Evolutionary conservation across 64 coral and sea anemone genomes (phyloP), one percentile per base, ranked within the genome.

Genomic region (Pachyseris speciosa): DNA sequence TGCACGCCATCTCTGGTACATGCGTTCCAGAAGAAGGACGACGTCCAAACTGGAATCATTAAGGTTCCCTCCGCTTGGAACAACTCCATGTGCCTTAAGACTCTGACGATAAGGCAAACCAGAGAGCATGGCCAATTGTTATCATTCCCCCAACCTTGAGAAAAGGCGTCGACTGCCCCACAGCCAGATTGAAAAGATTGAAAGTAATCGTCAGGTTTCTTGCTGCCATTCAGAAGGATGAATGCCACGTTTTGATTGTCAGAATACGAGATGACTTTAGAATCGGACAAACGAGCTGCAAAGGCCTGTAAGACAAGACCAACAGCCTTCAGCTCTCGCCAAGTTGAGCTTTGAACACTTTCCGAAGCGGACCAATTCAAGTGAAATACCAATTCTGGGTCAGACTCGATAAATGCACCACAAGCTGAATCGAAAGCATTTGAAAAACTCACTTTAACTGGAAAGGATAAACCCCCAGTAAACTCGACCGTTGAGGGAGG

Each of bases 11-110:
- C 86, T 26, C 34, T 38, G 5, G 48, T 61, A 15, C 34, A 64
- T 5, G 40, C n/a, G 36, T 36, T 89, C 86, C 86, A 89, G 66
- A 93, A 93, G 52, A 67, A 87, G 11, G 83, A 41, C 7, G 91
- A 72, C 16, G 20, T 37, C 91, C 83, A 93, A 9, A 51, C 20
- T 51, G 91, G 72, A 10, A 69, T 41, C 13, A 87, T 30, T 61
- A 87, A 20, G 1, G 84, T 70, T 53, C 84, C 83, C 16, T 38
- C 9, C 7, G 84, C 60, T 1, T 72, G 20, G 40, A 32, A 70
- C 42, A 59, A 61, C 26, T 71, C 48, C 68, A 92, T 86, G 57
- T 91, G 88, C n/a, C 5, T 72, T 9, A 92, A 22, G 52, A 48
- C 26, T 24, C 74, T 27, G 24, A 78, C 41, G 66, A 79, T 78